Evolutionary conservation across 1,140 invertebrate species (phyloP).

Genomic region (Cyphomyrmex costatus): DNA sequence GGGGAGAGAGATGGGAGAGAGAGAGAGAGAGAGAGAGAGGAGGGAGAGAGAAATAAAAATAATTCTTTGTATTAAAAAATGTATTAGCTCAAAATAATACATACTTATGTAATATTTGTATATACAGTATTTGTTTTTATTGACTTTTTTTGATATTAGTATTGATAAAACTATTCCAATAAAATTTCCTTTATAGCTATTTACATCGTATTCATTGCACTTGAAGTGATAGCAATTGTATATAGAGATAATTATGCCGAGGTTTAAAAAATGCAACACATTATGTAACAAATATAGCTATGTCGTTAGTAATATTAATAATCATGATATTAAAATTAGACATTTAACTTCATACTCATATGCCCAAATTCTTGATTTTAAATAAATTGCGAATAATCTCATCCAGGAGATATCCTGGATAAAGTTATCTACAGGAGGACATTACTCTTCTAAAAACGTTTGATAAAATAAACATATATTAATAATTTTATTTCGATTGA

Average conservation of each 20-base stretch:
- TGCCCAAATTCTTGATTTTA: too few species aligned
- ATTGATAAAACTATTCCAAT: slow-evolving; percentile 44
- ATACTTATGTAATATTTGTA: slow-evolving; percentile 41
- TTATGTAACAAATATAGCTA: slow-evolving; percentile 9
- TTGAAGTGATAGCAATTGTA: slow-evolving; percentile 18
- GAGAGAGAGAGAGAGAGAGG: too few species aligned
- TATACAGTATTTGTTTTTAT: slow-evolving; percentile 32
- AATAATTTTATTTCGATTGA: slow-evolving; percentile 9
- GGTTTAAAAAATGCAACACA: background rate
- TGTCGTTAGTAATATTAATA: slow-evolving; percentile 28
- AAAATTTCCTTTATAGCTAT: slow-evolving; percentile 34
- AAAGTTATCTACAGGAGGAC: too few species aligned
- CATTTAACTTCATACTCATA: background rate
- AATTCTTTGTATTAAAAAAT: slow-evolving; percentile 16
- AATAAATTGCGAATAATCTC: too few species aligned
- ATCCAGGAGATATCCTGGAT: too few species aligned
- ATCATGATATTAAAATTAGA: background rate
- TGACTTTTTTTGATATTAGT: slow-evolving; percentile 19
- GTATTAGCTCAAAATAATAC: slow-evolving; percentile 25
- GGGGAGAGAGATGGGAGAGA: too few species aligned
- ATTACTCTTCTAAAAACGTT: too few species aligned
- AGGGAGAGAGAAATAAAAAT: background rate
- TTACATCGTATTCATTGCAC: slow-evolving; percentile 53
- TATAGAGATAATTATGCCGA: slow-evolving; percentile 5
- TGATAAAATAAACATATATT: slow-evolving; percentile 3